Percentiles rank a stretch among this genome's conserved stretches.
Conservation (phyloP, 2,797 vertebrate species). For the Rhinoraja longicauda region DNA sequence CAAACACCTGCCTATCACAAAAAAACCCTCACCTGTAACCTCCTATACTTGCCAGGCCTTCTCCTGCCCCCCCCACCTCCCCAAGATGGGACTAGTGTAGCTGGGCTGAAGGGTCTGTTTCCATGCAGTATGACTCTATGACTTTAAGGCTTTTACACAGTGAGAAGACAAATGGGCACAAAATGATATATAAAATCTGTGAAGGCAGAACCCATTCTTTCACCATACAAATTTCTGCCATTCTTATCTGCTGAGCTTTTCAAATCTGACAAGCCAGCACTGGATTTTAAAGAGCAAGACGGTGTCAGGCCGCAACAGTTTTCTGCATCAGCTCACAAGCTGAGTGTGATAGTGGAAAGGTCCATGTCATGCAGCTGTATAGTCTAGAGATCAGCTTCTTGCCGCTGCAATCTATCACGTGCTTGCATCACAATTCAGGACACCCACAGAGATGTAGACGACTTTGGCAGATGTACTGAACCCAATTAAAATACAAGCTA, state of each 20-base stretch:
- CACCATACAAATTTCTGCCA: not conserved
- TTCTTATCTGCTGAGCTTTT: not conserved
- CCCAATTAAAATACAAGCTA: slow-evolving; percentile 12
- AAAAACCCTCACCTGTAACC: too few relatives aligned
- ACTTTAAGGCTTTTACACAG: not conserved
- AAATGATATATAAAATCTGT: too few relatives aligned
- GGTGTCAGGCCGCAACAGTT: not conserved
- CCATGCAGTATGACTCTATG: not conserved
- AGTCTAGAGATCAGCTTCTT: not conserved
- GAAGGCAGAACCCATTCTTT: not conserved
- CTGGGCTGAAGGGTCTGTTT: too few relatives aligned
- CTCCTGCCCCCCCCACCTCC: too few relatives aligned
- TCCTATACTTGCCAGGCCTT: too few relatives aligned
- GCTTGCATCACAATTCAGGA: not conserved
- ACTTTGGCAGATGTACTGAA: not conserved
- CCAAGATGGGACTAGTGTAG: too few relatives aligned
- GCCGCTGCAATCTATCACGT: not conserved
- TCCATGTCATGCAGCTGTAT: not conserved
- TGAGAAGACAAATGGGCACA: too few relatives aligned
- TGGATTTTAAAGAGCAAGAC: not conserved
- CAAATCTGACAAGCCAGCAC: not conserved
- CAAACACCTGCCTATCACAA: too few relatives aligned
- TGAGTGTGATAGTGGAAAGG: not conserved
- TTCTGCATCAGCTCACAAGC: not conserved
- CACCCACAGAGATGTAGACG: not conserved